phyloP scores from a whole-genome alignment of 2,797 vertebrate genomes.

The Triplophysa bombifrons region DNA sequence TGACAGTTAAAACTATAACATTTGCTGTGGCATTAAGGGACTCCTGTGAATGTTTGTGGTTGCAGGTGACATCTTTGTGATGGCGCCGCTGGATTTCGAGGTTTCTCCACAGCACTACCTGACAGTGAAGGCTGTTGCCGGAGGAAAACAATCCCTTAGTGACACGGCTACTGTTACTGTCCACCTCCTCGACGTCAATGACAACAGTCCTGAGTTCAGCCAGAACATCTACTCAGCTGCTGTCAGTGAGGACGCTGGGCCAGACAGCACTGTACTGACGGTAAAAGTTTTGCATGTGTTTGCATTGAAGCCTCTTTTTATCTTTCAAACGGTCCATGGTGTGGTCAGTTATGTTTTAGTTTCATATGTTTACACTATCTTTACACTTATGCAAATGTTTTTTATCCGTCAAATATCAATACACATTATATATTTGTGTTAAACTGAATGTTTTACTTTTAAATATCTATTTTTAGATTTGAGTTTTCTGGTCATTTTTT shows the following conservation, averaged over 20 bases:
- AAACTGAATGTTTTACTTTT: no score
- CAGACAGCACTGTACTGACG: constrained; percentile 75
- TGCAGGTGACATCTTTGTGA: constrained; percentile 81
- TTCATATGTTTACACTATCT: background rate
- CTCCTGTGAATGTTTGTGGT: background rate
- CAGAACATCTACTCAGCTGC: constrained; percentile 81
- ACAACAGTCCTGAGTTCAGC: constrained; percentile 82
- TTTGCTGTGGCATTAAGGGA: background rate
- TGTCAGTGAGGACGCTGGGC: constrained; percentile 78
- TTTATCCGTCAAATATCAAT: no score
- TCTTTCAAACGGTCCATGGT: background rate
- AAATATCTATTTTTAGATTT: no score
- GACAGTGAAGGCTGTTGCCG: constrained; percentile 81
- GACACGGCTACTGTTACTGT: constrained; percentile 82
- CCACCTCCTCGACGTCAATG: constrained; percentile 83
- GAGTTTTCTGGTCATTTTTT: no score
- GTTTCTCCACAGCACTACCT: constrained; percentile 80
- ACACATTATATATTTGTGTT: no score
- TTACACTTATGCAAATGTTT: background rate
- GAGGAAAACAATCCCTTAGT: constrained; percentile 78
- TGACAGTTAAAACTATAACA: background rate
- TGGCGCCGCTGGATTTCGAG: constrained; percentile 83
- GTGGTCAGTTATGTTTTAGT: background rate
- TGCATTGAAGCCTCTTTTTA: background rate
- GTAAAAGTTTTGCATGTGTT: constrained; percentile 63